These are phyloP conservation scores for Mastigias papua DNA, from an alignment of 30 jellyfish, hydroid and myxozoan genomes.

Conservation along the genomic window DNA sequence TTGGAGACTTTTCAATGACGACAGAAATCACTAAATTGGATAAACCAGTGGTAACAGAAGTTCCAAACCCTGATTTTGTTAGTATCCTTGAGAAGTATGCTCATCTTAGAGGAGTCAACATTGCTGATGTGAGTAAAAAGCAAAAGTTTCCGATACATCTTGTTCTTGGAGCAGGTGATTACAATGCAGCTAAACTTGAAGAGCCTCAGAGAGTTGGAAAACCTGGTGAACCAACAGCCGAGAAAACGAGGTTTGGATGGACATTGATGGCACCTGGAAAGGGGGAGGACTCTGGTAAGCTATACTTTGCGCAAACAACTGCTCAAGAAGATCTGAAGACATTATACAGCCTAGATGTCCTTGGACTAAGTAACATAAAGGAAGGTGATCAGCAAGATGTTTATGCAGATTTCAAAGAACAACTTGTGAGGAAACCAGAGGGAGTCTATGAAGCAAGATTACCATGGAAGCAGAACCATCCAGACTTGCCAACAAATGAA, in stretches of 20 bases:
- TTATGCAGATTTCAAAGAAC: conserved; percentile 46
- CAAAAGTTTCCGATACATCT: conserved; percentile 26
- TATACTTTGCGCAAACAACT: conserved; percentile 3
- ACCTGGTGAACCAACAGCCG: conserved; percentile 66
- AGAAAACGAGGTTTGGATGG: conserved; percentile 67
- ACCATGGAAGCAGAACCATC: conserved; percentile 12
- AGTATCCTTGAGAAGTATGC: conserved; percentile 27
- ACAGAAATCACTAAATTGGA: background rate
- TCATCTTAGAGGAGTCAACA: conserved; percentile 51
- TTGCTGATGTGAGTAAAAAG: conserved; percentile 30
- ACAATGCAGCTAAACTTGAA: background rate
- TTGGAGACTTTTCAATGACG: background rate
- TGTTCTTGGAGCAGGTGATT: conserved; percentile 60
- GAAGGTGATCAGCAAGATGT: conserved; percentile 60
- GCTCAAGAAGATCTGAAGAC: conserved; percentile 38
- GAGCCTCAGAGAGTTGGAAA: conserved; percentile 29
- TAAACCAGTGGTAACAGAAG: background rate
- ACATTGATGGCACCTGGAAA: conserved; percentile 55
- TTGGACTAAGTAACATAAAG: conserved; percentile 50
- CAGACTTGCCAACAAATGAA: background rate
- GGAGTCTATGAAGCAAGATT: conserved; percentile 1
- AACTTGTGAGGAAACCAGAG: conserved; percentile 11
- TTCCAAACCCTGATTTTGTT: background rate
- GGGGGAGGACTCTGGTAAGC: conserved; percentile 32
- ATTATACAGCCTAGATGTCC: conserved; percentile 58